Conservation (phyloP, 2,113 vertebrate genomes). For the Oreochromis tanganicae region DNA sequence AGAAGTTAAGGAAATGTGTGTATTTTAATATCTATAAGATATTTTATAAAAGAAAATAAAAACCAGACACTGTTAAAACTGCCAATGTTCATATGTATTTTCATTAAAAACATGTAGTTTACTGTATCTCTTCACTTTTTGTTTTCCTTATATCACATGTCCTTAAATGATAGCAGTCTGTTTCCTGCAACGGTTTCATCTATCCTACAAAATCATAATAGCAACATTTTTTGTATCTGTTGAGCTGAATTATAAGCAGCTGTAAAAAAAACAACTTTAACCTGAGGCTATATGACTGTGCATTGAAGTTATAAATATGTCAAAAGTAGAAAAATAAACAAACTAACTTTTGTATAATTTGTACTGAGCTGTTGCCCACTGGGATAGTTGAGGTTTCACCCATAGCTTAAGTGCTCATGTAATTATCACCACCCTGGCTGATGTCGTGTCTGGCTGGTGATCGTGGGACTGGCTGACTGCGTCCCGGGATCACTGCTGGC, state of each 20-base stretch:
- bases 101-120: constrained; percentile 10
- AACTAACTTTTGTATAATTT: not conserved
- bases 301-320: not conserved
- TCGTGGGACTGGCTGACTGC: not conserved
- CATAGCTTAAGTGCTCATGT: not conserved
- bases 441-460: not conserved
- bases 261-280: not conserved
- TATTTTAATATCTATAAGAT: not conserved
- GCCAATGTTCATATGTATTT: constrained; percentile 26
- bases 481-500: not conserved
- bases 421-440: accelerated
- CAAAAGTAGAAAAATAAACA: not conserved
- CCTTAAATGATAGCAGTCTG: not conserved
- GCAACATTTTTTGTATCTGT: not conserved
- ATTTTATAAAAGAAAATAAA: not conserved
- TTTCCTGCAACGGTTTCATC: not conserved
- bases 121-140: not conserved
- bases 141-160: not conserved
- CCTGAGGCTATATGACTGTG: not conserved
- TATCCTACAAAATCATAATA: not conserved
- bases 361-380: accelerated
- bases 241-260: not conserved
- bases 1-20: not conserved
- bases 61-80: constrained; percentile 17
- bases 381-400: not conserved